A percentile compares a stretch with the other conserved stretches of the same genome.
phyloP scores from a whole-genome alignment of 2,113 vertebrate species.

The Callorhinus ursinus region DNA sequence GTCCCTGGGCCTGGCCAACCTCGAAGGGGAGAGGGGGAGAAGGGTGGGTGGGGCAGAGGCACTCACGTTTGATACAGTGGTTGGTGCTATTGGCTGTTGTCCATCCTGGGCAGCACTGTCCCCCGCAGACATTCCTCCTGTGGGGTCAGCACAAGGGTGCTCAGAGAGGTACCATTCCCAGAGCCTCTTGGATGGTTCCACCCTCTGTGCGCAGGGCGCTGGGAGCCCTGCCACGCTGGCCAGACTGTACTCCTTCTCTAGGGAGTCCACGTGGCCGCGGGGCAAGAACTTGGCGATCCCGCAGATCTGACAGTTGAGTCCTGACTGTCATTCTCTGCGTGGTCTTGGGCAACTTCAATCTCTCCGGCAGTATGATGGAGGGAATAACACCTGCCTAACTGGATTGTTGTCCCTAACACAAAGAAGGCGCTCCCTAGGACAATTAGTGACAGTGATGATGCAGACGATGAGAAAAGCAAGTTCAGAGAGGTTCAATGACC shows the following conservation, averaged over 20 bases:
- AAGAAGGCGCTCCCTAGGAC: neutral
- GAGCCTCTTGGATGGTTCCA: neutral
- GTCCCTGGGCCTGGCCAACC: neutral
- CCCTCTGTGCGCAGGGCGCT: neutral
- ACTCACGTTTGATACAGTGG: slow-evolving; percentile 97
- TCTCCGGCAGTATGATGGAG: neutral
- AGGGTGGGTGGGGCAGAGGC: neutral
- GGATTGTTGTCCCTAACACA: neutral
- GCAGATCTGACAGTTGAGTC: neutral
- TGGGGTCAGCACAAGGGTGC: slow-evolving; percentile 68
- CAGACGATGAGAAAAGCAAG: neutral
- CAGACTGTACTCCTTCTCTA: neutral
- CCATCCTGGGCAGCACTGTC: slow-evolving; percentile 97
- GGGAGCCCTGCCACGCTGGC: neutral
- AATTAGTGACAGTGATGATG: neutral
- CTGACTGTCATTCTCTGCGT: neutral
- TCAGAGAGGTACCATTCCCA: neutral
- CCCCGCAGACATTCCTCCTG: slow-evolving; percentile 96
- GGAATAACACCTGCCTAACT: no score
- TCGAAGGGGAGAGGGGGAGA: accelerated
- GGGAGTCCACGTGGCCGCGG: accelerated
- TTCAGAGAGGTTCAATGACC: neutral
- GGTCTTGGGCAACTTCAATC: neutral
- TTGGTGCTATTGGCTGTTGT: slow-evolving; percentile 93
- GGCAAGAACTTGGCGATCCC: neutral